Base-by-base conservation (phyloP, 2,888 invertebrate genomes). In the Amiota communis region DNA sequence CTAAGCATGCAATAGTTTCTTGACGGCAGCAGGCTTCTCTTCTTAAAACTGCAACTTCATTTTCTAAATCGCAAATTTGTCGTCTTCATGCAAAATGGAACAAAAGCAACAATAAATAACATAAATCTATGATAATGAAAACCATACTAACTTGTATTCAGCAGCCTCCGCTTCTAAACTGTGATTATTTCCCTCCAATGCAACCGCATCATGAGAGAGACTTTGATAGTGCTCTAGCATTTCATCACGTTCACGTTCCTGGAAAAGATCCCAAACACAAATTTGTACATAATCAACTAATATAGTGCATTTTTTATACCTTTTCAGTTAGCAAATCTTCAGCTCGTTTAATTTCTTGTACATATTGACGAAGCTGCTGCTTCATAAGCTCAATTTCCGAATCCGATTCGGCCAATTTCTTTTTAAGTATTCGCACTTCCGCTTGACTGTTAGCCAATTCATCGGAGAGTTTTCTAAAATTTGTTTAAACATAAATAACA, bases 191-290 rank as follows among this genome's bases (percentile, higher is more conserved):
- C 92, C 95, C 90, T 95, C 95, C 77, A 96, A 90, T 75, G 93
- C 91, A 70, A 93, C 94, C 3, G 95, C 95, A 89, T 96, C 95
- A 75, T 94, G 92, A 71, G 94, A 94, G 36, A 96, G 90, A 86
- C 93, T 93, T 76, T 93, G 93, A 89, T 94, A 96, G 80, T 95
- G 94, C 84, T 95, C 95, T 80, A 96, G 87, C 93, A 96, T 93
- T 87, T 95, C 95, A 74, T 93, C 93, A 73, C 95, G 91, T 89
- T 96, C 95, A 75, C 93, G 92, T 90, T 96, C 96, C 93, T 95
- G 90, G 49, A 79, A 79, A 59, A 63, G 70, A 82, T 23, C 3
- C 1, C 23, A 23, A 23, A 23, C 23, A 23, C 11, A 61, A 3
- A 17, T 61, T 0, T 53, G 2, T 23, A 23, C 23, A 23, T 23